A percentile compares a stretch with the other conserved stretches of the same genome.
phyloP scores from a whole-genome alignment of 2,888 invertebrate species.

The Escarpia spicata region DNA sequence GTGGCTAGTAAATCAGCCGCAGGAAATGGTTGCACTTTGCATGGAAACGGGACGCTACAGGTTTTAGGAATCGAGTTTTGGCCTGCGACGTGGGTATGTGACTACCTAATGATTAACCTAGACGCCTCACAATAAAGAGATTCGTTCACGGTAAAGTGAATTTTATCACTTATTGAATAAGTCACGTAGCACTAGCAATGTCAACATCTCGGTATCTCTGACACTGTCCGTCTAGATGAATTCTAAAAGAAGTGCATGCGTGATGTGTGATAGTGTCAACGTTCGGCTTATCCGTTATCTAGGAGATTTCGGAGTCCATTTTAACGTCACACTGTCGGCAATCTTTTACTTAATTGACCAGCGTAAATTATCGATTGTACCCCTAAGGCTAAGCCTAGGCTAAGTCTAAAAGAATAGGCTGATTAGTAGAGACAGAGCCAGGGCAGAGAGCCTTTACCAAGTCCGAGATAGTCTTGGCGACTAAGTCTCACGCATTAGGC shows the following conservation, averaged over 20 bases:
- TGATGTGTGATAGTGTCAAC: neutral
- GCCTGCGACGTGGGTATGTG: neutral
- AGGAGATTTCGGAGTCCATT: neutral
- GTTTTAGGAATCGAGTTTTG: neutral
- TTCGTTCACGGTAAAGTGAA: neutral
- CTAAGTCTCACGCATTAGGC: too few relatives aligned
- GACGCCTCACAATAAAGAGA: neutral
- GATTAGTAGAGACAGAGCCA: too few relatives aligned
- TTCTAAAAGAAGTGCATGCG: neutral
- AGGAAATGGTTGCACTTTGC: neutral
- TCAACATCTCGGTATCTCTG: neutral
- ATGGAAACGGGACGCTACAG: constrained; percentile 16
- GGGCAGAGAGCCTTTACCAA: too few relatives aligned
- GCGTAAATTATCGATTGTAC: too few relatives aligned
- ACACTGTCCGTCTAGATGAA: neutral
- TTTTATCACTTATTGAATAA: neutral
- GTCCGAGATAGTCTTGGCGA: too few relatives aligned
- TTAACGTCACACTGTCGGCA: neutral
- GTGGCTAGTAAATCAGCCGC: neutral
- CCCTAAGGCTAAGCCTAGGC: too few relatives aligned
- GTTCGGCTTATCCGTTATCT: neutral
- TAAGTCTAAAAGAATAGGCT: too few relatives aligned
- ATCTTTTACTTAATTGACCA: too few relatives aligned
- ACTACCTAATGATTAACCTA: neutral
- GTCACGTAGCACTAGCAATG: neutral